These are phyloP conservation scores for Catharus fuscescens DNA, from an alignment of 2,113 vertebrate species.

Conservation along the genomic window DNA sequence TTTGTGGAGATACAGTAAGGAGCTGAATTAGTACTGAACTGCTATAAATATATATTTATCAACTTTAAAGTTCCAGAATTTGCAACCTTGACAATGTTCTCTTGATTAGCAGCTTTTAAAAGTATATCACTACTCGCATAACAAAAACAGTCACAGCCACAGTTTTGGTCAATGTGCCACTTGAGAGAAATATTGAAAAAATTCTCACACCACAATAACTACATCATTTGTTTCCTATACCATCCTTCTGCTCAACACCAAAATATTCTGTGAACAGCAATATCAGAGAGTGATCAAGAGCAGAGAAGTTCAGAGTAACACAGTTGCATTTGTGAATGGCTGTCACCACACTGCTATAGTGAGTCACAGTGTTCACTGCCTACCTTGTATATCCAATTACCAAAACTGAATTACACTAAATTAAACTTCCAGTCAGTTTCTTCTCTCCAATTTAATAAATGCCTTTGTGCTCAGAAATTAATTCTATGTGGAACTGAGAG, in stretches of 20 bases:
- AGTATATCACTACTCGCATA: background rate
- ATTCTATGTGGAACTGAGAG: background rate
- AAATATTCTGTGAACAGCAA: background rate
- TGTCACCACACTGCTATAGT: background rate
- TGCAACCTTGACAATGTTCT: background rate
- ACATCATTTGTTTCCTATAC: background rate
- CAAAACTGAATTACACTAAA: conserved; percentile 6
- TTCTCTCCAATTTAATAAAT: background rate
- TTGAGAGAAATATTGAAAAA: background rate
- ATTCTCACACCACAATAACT: background rate
- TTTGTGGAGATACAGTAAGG: background rate
- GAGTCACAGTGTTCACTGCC: background rate
- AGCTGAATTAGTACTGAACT: background rate
- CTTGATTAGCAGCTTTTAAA: background rate
- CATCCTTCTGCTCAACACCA: background rate
- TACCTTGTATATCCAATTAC: background rate
- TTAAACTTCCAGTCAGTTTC: background rate
- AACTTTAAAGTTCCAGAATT: background rate
- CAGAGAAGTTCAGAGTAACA: background rate
- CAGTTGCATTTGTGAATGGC: background rate
- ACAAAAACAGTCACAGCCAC: background rate
- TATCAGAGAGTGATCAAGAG: background rate
- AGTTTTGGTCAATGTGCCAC: background rate
- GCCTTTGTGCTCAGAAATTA: background rate
- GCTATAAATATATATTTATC: background rate